Conservation (phyloP, 2,113 vertebrate species). For the Oreochromis niloticus region DNA sequence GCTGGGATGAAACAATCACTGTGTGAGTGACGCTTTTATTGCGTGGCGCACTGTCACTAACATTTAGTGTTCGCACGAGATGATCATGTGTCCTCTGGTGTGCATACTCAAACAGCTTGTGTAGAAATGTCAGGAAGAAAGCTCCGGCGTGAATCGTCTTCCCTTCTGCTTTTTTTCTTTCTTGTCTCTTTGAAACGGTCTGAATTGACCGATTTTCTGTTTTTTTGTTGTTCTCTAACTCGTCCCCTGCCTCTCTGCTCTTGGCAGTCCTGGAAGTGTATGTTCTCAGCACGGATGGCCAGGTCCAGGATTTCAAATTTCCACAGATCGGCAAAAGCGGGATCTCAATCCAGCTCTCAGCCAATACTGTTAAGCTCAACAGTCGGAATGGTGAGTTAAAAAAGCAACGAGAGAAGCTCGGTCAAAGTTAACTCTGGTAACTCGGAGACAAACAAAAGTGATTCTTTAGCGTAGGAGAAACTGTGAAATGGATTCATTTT, state of each 20-base stretch:
- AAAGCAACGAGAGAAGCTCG: background rate
- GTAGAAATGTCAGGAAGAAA: constrained; percentile 23
- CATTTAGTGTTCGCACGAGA: background rate
- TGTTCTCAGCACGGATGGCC: constrained; percentile 94
- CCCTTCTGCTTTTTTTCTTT: background rate
- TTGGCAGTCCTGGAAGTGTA: constrained; percentile 90
- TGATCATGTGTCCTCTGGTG: background rate
- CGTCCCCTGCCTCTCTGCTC: background rate
- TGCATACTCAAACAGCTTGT: background rate
- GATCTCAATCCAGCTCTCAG: constrained; percentile 93
- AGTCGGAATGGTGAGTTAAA: constrained; percentile 88
- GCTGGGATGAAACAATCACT: background rate
- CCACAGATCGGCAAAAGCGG: constrained; percentile 89
- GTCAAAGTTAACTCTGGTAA: background rate
- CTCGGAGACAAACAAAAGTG: background rate
- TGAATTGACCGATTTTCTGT: background rate
- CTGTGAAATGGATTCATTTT: background rate
- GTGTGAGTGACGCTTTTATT: constrained; percentile 26
- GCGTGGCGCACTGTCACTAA: background rate
- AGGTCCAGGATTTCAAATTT: constrained; percentile 97
- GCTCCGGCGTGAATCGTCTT: background rate
- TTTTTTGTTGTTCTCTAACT: background rate
- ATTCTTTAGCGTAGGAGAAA: background rate
- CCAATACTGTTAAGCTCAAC: constrained; percentile 97
- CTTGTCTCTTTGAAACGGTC: background rate